These are phyloP conservation scores for Myiagra hebetior DNA, from an alignment of 2,113 vertebrate genomes.

Conservation along the genomic window DNA sequence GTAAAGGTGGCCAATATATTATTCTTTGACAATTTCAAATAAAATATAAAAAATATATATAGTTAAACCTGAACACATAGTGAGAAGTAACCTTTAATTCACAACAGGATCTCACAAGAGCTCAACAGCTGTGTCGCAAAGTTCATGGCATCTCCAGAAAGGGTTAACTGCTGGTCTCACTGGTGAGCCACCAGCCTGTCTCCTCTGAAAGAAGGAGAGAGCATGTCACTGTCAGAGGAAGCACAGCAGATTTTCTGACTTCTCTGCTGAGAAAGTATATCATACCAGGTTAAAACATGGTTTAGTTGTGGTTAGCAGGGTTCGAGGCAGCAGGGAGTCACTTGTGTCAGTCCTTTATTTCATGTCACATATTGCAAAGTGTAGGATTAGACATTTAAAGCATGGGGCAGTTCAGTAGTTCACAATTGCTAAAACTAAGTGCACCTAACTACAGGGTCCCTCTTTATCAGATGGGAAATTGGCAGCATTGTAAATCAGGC, in stretches of 20 bases:
- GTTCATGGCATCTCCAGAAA: neutral
- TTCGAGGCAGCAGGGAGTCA: neutral
- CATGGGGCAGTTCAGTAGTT: neutral
- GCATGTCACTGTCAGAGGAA: neutral
- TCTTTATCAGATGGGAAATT: neutral
- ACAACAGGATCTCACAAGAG: neutral
- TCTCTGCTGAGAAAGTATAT: neutral
- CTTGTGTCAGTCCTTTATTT: constrained; percentile 2
- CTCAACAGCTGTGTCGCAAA: neutral
- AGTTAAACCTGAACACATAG: neutral
- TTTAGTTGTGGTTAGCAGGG: neutral
- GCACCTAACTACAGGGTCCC: neutral
- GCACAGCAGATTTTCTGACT: neutral
- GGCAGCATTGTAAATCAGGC: neutral
- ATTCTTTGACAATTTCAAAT: neutral
- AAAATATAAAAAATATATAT: neutral
- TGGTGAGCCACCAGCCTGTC: neutral
- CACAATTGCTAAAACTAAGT: constrained; percentile 44
- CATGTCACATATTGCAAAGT: neutral
- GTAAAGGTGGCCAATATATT: neutral
- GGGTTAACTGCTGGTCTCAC: neutral
- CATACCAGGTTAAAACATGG: neutral
- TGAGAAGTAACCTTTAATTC: neutral
- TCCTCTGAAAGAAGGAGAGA: neutral
- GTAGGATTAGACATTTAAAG: constrained; percentile 44